Percentiles rank a stretch among this genome's conserved stretches.
Evolutionary conservation across 2,113 vertebrate species (phyloP).

Genomic region (Apteryx owenii): DNA sequence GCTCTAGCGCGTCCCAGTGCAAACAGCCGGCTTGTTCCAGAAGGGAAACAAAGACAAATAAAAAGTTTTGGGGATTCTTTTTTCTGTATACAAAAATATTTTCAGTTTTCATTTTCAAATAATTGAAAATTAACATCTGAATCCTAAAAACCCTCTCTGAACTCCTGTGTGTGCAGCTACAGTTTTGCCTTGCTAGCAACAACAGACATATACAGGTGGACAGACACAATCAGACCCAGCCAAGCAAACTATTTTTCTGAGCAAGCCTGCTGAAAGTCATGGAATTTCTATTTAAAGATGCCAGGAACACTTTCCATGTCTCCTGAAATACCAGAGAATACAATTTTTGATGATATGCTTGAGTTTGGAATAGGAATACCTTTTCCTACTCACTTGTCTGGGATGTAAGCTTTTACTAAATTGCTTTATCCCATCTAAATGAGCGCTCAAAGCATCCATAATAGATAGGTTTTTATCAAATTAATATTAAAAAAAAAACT

Average conservation of each 20-base stretch:
- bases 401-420: not conserved
- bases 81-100: not conserved
- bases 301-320: slow-evolving; percentile 15
- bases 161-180: not conserved
- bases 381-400: not conserved
- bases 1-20: accelerated
- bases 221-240: not conserved
- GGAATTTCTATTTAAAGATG: slow-evolving; percentile 17
- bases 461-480: not conserved
- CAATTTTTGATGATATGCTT: not conserved
- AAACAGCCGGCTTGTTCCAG: not conserved
- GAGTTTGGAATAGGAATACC: not conserved
- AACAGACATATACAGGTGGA: not conserved
- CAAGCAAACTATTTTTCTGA: not conserved
- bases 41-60: not conserved
- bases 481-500: no score
- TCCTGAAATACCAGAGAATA: slow-evolving; percentile 3
- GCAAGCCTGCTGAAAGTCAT: not conserved
- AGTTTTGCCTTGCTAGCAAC: not conserved
- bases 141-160: not conserved
- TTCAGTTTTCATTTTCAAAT: not conserved
- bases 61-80: accelerated
- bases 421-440: not conserved
- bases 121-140: not conserved
- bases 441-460: not conserved